phyloP scores from a whole-genome alignment of 2,888 invertebrate species.

The Alcis repandata region DNA sequence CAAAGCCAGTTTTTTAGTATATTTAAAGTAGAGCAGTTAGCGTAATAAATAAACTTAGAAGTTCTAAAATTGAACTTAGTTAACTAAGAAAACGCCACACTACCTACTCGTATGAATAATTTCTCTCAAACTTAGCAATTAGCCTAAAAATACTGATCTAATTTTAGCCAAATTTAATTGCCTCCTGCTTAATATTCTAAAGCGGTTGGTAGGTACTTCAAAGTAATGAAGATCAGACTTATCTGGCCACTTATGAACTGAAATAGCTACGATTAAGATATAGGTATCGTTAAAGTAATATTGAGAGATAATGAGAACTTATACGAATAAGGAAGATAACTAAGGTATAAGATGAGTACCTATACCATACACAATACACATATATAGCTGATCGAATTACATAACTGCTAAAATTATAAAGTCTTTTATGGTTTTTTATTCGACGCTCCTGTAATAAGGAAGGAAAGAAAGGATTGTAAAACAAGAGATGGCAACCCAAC shows the following conservation, averaged over 20 bases:
- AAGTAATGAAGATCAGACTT: constrained; percentile 18
- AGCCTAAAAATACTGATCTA: constrained; percentile 5
- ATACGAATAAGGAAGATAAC: neutral
- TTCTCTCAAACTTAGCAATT: neutral
- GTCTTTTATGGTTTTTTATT: too few relatives aligned
- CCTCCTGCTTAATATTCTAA: constrained; percentile 22
- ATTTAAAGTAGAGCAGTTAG: too few relatives aligned
- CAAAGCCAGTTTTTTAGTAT: too few relatives aligned
- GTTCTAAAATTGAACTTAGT: neutral
- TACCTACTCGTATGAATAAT: neutral
- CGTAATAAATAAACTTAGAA: too few relatives aligned
- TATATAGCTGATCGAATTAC: too few relatives aligned
- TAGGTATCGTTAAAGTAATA: constrained; percentile 12
- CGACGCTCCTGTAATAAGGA: too few relatives aligned
- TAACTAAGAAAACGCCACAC: neutral
- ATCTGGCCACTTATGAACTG: constrained; percentile 22
- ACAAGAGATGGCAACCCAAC: too few relatives aligned
- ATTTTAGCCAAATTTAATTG: constrained; percentile 18
- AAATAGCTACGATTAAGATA: constrained; percentile 23
- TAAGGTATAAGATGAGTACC: too few relatives aligned
- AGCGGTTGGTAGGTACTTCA: constrained; percentile 22
- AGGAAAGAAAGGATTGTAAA: too few relatives aligned
- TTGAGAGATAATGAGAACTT: constrained; percentile 12
- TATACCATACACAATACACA: too few relatives aligned
- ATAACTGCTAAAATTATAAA: too few relatives aligned